These are phyloP conservation scores for Germaria angustata DNA, from an alignment of 2,888 invertebrate species.

Conservation along the genomic window DNA sequence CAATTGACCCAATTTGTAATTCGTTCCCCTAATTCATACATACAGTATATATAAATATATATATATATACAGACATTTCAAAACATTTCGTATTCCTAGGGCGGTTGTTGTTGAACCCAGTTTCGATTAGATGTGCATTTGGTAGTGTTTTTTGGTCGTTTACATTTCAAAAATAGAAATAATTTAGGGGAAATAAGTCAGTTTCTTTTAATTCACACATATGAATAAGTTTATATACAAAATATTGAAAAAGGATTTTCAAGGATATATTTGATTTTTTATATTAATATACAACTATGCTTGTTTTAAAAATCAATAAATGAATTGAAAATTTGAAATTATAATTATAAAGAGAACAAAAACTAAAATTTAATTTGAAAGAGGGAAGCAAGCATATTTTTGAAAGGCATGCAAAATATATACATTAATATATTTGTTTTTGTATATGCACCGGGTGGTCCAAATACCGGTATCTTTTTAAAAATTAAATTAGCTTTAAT, in stretches of 20 bases:
- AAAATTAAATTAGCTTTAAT: too few relatives aligned
- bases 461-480: too few relatives aligned
- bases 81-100: conserved; percentile 39
- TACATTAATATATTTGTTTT: not conserved
- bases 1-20: conserved; percentile 46
- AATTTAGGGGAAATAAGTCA: conserved; percentile 65
- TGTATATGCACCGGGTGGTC: not conserved
- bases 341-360: not conserved
- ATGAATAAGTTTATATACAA: conserved; percentile 44
- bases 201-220: conserved; percentile 56
- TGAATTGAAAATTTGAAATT: conserved; percentile 23
- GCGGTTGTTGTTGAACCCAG: conserved; percentile 59
- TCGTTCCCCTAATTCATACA: conserved; percentile 52
- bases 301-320: conserved; percentile 13
- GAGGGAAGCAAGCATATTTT: not conserved
- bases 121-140: conserved; percentile 59
- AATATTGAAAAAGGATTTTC: conserved; percentile 38
- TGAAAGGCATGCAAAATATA: conserved; percentile 32
- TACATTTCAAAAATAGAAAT: conserved; percentile 64
- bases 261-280: conserved; percentile 17
- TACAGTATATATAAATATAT: conserved; percentile 23
- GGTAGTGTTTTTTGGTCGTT: conserved; percentile 59
- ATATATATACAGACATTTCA: too few relatives aligned
- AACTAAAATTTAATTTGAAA: not conserved
- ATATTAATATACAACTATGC: conserved; percentile 5